phyloP scores from a whole-genome alignment of 2,888 invertebrate species.

The Cantharis rustica region DNA sequence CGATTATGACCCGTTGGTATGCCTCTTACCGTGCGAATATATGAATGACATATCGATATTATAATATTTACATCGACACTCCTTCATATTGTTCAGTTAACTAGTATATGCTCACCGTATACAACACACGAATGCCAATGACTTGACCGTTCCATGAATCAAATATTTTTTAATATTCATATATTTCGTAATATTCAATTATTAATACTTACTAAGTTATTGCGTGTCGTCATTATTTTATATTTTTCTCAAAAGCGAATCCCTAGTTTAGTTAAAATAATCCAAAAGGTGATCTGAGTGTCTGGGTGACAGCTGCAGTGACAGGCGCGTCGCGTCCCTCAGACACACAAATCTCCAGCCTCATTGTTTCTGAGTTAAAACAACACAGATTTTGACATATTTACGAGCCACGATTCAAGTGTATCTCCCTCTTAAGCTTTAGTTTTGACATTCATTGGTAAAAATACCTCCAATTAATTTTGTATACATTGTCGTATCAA shows the following conservation, averaged over 20 bases:
- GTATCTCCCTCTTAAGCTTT: constrained; percentile 37
- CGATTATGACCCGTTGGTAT: constrained; percentile 30
- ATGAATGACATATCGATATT: constrained; percentile 34
- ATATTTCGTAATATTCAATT: background rate
- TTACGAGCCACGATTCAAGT: constrained; percentile 52
- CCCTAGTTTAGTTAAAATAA: constrained; percentile 45
- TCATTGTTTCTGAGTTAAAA: constrained; percentile 57
- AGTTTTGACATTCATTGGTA: constrained; percentile 47
- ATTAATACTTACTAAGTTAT: background rate
- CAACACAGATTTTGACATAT: constrained; percentile 57
- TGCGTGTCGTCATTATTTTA: constrained; percentile 5
- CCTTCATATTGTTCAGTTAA: constrained; percentile 30
- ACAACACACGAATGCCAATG: constrained; percentile 1
- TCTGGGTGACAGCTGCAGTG: constrained; percentile 54
- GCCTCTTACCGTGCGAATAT: constrained; percentile 36
- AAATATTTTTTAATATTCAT: background rate
- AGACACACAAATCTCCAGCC: constrained; percentile 56
- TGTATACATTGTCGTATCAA: constrained; percentile 34
- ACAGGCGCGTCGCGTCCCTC: constrained; percentile 46
- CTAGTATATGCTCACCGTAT: constrained; percentile 25
- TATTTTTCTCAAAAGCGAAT: constrained; percentile 20
- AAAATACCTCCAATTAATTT: constrained; percentile 48
- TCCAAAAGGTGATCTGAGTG: constrained; percentile 40
- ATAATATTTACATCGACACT: constrained; percentile 35
- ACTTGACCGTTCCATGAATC: background rate